Evolutionary conservation across 2,797 vertebrate genomes (phyloP), one percentile per base, ranked within the genome.

Genomic region (Hippocampus kuda): DNA sequence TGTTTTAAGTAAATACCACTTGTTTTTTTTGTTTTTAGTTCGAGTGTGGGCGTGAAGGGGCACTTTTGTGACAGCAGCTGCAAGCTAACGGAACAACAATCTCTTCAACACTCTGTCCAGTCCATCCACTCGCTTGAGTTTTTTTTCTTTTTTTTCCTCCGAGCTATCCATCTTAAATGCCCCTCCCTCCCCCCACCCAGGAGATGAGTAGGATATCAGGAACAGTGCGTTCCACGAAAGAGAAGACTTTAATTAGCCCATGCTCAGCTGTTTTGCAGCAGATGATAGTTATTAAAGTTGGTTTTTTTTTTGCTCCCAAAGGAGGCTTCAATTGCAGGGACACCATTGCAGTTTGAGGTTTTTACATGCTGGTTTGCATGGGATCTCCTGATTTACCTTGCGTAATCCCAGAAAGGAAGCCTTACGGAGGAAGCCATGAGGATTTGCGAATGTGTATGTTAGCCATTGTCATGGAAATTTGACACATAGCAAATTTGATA

Each of bases 221-320:
- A 66, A 61, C 72, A 60, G 66, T 26, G 67, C 67, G 65, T 72
- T 83, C 44, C 67, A 70, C 49, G 66, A 79, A 76, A 73, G 65
- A 65, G 62, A 81, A 72, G 62, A 70, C 78, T 77, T 72, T 81
- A 82, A 86, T 81, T 65, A 83, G 9, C n/a, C 2, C 3, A 4
- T 41, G 12, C 41, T 64, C n/a, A 42, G 22, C 44, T 64, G 62
- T 64, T 64, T 64, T 64, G 62, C 41, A 44, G 62, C 62, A 15
- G 56, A 57, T 57, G 56, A 27, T 27, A 57, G 41, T 41, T 26
- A 44, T 64, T 64, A 64, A 5, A 20, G 22, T 38, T 41, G 34
- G n/a, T 34, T 62, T 62, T 38, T n/a, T 38, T 38, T 46, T 46
- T 46, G 12, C 44, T 46, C 15, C 59, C 59, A 38, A 16, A 22